Conservation (phyloP, 2,113 vertebrate genomes). For the Sander lucioperca region DNA sequence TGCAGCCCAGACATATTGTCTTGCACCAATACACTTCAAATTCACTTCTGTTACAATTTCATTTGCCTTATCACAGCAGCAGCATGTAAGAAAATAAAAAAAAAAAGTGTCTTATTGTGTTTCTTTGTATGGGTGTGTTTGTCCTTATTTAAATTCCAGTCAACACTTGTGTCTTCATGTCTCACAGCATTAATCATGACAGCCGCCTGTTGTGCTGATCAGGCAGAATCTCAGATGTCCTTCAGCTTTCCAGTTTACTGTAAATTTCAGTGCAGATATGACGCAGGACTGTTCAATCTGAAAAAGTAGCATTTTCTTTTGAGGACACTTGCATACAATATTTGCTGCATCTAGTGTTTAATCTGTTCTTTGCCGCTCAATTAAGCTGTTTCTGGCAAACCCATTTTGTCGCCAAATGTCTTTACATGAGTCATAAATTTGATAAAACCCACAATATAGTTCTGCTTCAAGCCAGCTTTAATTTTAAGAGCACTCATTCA, state of each 20-base stretch:
- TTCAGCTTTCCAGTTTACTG: conserved; percentile 23
- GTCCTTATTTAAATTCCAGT: conserved; percentile 37
- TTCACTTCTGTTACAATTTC: background rate
- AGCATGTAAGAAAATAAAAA: background rate
- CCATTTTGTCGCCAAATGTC: conserved; percentile 1
- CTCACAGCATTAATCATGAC: conserved; percentile 60
- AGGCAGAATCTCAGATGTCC: conserved; percentile 44
- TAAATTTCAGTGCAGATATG: conserved; percentile 8
- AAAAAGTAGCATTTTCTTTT: background rate
- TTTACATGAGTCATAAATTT: conserved; percentile 18
- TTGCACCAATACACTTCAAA: too few relatives aligned
- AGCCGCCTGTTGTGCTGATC: conserved; percentile 52
- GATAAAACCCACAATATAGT: conserved; percentile 6
- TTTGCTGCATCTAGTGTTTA: background rate
- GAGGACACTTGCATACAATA: background rate
- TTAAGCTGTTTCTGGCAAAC: conserved; percentile 1
- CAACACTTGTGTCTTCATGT: conserved; percentile 38
- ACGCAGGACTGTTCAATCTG: background rate
- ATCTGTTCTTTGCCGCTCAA: conserved; percentile 9
- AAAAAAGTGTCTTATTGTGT: too few relatives aligned
- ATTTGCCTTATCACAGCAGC: background rate
- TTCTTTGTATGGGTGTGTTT: background rate
- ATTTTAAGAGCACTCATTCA: conserved; percentile 15
- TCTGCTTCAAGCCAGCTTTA: background rate
- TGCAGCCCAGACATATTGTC: background rate